Percentiles rank a stretch among this genome's conserved stretches.
These are phyloP conservation scores for Dipus sagitta DNA, from an alignment of 2,797 vertebrate genomes.

Conservation along the genomic window DNA sequence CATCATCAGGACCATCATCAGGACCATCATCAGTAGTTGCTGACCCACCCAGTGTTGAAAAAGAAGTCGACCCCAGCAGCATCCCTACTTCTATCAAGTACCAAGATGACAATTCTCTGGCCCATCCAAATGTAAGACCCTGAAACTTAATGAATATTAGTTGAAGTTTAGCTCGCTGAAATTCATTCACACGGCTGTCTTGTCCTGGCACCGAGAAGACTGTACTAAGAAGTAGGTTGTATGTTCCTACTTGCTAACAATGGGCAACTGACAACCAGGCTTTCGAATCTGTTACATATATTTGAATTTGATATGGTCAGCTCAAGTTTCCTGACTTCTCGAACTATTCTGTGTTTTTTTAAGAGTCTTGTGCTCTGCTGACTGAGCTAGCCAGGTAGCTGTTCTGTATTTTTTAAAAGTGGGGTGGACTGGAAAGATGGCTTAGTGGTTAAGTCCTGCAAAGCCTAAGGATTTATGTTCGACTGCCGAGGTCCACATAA, in stretches of 20 bases:
- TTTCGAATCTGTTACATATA: background rate
- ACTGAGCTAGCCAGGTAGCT: too few species aligned
- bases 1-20: slow-evolving; percentile 66
- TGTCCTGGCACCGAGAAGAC: background rate
- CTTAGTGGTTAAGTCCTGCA: too few species aligned
- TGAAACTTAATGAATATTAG: background rate
- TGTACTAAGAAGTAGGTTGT: background rate
- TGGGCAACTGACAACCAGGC: background rate
- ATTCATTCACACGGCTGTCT: background rate
- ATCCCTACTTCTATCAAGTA: slow-evolving; percentile 95
- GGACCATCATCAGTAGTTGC: slow-evolving; percentile 76
- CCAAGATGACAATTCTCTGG: slow-evolving; percentile 93
- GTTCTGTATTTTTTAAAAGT: too few species aligned
- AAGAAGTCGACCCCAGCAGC: slow-evolving; percentile 86
- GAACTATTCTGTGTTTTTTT: slow-evolving; percentile 9
- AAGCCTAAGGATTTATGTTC: too few species aligned
- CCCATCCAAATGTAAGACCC: slow-evolving; percentile 94
- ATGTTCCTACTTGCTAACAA: background rate
- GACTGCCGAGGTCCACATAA: too few species aligned
- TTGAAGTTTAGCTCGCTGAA: background rate
- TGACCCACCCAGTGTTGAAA: slow-evolving; percentile 81
- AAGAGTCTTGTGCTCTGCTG: too few species aligned
- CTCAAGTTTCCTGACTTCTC: background rate
- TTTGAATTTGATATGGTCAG: background rate
- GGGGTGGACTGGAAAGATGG: too few species aligned